Evolutionary conservation across 2,797 vertebrate genomes (phyloP).

Genomic region (Tokudaia muenninki): DNA sequence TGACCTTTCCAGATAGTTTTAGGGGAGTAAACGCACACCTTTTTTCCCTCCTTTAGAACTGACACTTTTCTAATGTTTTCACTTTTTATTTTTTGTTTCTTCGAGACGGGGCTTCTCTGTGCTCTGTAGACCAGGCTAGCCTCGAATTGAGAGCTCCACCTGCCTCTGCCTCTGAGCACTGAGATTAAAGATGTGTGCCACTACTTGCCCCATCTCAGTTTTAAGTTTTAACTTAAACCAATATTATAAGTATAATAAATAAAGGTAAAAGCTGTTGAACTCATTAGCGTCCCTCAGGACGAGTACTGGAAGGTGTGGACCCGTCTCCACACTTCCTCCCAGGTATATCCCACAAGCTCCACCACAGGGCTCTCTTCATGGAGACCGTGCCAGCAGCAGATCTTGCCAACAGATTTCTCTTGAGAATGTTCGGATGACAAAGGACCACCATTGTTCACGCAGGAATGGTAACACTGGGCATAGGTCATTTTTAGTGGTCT

Average conservation of each 20-base stretch:
- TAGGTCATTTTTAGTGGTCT: not conserved
- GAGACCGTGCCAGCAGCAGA: not conserved
- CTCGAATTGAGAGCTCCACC: not conserved
- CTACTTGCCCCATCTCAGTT: not conserved
- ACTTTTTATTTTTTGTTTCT: not conserved
- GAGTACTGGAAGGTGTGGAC: not conserved
- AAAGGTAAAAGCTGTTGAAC: slow-evolving; percentile 36
- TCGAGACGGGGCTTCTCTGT: not conserved
- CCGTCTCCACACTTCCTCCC: not conserved
- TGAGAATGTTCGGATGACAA: not conserved
- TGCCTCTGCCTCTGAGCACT: not conserved
- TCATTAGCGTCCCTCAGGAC: not conserved
- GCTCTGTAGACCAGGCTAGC: not conserved
- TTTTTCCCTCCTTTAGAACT: not conserved
- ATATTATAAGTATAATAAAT: not conserved
- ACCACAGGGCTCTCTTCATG: not conserved
- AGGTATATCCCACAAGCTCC: not conserved
- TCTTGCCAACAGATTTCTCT: not conserved
- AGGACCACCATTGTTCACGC: not conserved
- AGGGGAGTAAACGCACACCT: not conserved
- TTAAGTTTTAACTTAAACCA: not conserved
- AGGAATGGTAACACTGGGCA: not conserved
- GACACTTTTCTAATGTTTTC: not conserved
- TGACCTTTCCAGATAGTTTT: not conserved
- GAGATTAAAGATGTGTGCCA: not conserved